Evolutionary conservation across 2,113 vertebrate species (phyloP).

Genomic region (Capreolus pygargus): DNA sequence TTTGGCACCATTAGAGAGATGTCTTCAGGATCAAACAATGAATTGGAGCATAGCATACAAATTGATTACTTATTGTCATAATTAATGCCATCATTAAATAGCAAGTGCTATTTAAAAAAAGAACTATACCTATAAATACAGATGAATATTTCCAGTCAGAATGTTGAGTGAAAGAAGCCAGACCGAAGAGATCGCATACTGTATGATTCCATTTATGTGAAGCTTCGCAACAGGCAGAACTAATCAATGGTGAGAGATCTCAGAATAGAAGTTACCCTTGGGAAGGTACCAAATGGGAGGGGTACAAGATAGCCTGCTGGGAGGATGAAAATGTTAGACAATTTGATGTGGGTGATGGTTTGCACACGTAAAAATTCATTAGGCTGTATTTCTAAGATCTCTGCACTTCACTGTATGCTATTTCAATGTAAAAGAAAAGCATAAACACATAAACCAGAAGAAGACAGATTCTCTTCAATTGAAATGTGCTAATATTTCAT

Average conservation of each 20-base stretch:
- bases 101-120: neutral
- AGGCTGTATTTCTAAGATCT: conserved; percentile 8
- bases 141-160: neutral
- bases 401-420: neutral
- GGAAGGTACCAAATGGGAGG: neutral
- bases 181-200: neutral
- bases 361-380: neutral
- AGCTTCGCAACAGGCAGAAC: neutral
- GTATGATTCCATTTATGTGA: neutral
- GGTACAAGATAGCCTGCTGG: neutral
- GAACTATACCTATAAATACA: neutral
- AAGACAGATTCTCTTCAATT: conserved; percentile 1
- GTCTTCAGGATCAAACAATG: neutral
- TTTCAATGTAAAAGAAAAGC: conserved; percentile 51
- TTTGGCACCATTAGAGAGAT: neutral
- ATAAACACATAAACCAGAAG: neutral
- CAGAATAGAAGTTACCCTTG: neutral
- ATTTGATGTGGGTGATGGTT: neutral
- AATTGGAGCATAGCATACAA: neutral
- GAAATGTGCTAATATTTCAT: conserved; percentile 14
- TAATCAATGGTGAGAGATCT: neutral
- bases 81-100: neutral
- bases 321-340: neutral
- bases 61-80: neutral
- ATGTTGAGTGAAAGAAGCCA: conserved; percentile 12